These are phyloP conservation scores for Myrmecophaga tridactyla DNA, from an alignment of 2,113 vertebrate species.

Conservation along the genomic window DNA sequence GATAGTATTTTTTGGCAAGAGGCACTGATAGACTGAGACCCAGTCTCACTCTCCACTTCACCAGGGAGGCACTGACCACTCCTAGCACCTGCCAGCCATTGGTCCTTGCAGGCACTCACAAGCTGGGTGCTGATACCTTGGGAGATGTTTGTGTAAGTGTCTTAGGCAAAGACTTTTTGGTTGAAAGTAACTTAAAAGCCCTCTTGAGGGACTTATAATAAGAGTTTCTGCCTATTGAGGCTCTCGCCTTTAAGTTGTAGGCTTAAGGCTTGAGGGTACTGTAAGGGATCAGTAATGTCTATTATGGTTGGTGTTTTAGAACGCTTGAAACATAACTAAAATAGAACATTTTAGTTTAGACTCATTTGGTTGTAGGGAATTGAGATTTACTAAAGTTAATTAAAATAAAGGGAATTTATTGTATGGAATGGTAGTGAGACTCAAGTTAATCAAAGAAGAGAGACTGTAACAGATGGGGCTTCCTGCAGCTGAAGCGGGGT, in stretches of 20 bases:
- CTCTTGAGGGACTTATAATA: background rate
- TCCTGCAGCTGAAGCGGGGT: background rate
- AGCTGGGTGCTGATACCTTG: background rate
- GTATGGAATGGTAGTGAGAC: background rate
- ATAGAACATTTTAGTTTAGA: background rate
- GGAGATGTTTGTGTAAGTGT: background rate
- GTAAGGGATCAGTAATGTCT: background rate
- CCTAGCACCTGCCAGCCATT: background rate
- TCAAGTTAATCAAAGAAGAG: background rate
- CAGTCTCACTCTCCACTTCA: background rate
- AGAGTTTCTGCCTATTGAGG: background rate
- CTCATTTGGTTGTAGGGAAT: background rate
- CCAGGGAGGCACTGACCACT: background rate
- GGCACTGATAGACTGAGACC: background rate
- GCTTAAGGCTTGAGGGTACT: too few species aligned
- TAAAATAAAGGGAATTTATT: slow-evolving; percentile 1
- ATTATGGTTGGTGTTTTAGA: slow-evolving; percentile 17
- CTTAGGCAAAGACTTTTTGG: background rate
- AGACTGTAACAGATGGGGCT: background rate
- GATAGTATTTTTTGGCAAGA: background rate
- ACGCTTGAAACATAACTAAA: too few species aligned
- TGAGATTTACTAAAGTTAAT: background rate
- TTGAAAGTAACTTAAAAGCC: background rate
- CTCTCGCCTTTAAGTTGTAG: background rate
- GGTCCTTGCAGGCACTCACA: background rate